Percentiles rank a stretch among this genome's conserved stretches.
Conservation (phyloP, 2,797 vertebrate genomes). For the Hypotaenidia philippensis region DNA sequence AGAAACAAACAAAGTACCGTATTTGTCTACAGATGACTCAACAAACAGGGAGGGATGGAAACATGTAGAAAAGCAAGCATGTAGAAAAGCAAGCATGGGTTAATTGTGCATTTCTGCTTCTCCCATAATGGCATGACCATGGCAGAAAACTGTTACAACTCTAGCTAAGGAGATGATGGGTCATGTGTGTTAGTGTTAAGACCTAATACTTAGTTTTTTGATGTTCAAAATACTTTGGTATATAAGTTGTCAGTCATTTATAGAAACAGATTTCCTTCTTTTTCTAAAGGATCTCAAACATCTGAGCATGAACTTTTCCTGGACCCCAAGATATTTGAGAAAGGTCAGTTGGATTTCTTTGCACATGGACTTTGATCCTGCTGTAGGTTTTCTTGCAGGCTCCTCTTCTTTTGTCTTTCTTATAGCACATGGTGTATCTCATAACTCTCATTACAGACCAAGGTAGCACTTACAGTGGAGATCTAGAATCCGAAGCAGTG, state of each 20-base stretch:
- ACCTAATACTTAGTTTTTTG: neutral
- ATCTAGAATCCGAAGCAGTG: constrained; percentile 92
- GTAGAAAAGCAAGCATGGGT: neutral
- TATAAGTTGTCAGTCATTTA: neutral
- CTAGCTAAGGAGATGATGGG: neutral
- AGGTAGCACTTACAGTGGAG: constrained; percentile 89
- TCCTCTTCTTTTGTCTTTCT: neutral
- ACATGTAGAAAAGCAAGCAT: neutral
- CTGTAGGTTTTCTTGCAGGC: neutral
- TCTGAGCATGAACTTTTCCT: constrained; percentile 84
- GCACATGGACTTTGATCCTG: neutral
- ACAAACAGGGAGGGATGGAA: neutral
- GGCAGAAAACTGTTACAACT: neutral
- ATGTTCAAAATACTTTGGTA: neutral
- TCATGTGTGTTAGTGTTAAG: neutral
- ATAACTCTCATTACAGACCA: constrained; percentile 82
- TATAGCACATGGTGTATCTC: neutral
- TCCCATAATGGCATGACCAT: neutral
- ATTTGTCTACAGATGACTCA: neutral
- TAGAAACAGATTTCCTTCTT: constrained; percentile 33
- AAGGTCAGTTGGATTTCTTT: constrained; percentile 75
- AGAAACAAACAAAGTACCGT: neutral
- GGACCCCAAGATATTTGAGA: constrained; percentile 85
- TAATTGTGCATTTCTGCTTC: neutral
- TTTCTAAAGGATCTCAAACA: constrained; percentile 79